These are phyloP conservation scores for Oceanodroma leucorhoa DNA, from an alignment of 2,797 vertebrate species.

Conservation along the genomic window DNA sequence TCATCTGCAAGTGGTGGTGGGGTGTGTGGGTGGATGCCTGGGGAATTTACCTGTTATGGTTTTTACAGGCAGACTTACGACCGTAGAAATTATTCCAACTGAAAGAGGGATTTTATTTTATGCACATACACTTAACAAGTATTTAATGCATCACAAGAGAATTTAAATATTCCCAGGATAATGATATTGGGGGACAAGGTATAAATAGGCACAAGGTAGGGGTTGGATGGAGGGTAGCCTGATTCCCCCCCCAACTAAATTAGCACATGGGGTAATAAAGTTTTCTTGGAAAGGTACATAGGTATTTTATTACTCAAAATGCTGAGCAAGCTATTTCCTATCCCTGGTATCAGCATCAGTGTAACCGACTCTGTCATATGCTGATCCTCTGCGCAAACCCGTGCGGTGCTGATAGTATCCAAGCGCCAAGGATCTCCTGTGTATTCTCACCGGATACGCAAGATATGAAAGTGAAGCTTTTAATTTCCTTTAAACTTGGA, in stretches of 20 bases:
- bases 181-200: not conserved
- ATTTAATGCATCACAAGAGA: not conserved
- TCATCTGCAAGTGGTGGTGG: not conserved
- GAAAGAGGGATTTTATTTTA: not conserved
- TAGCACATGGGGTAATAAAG: not conserved
- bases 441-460: fast-evolving
- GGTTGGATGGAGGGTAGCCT: not conserved
- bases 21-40: not conserved
- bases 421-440: not conserved
- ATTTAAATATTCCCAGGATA: not conserved
- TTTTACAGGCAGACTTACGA: not conserved
- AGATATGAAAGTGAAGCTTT: not conserved
- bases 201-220: fast-evolving
- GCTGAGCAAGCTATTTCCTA: not conserved
- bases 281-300: not conserved
- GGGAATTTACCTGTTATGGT: not conserved
- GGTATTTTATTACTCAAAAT: not conserved
- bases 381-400: not conserved
- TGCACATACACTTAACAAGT: not conserved
- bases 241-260: not conserved
- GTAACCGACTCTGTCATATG: not conserved
- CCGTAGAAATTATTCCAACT: not conserved
- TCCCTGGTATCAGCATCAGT: not conserved
- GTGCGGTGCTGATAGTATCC: fast-evolving
- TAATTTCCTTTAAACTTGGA: not conserved